phyloP scores from a whole-genome alignment of 2,797 vertebrate genomes.

The Sebastes aleutianus region DNA sequence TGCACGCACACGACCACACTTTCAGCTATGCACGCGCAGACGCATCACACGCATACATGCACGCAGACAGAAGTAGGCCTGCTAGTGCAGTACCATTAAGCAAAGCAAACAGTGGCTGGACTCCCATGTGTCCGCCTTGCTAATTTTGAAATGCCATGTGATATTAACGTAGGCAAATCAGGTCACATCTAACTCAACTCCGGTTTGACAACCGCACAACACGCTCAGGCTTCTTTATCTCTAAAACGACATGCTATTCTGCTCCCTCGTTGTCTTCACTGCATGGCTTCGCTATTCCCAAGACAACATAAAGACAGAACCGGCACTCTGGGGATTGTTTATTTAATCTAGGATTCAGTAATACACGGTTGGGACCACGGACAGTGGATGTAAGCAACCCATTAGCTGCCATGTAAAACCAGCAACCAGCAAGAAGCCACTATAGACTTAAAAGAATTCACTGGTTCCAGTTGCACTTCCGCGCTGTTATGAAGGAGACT shows the following conservation, averaged over 20 bases:
- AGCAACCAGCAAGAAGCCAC: slow-evolving; percentile 29
- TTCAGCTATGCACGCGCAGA: background rate
- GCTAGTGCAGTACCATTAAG: slow-evolving; percentile 43
- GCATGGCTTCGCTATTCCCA: slow-evolving; percentile 16
- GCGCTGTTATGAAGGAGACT: slow-evolving; percentile 39
- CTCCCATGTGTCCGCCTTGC: slow-evolving; percentile 50
- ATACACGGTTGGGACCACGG: slow-evolving; percentile 17
- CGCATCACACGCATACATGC: slow-evolving; percentile 11
- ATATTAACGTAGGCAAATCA: slow-evolving; percentile 68
- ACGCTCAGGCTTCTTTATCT: slow-evolving; percentile 35
- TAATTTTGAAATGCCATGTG: slow-evolving; percentile 67
- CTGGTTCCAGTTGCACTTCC: slow-evolving; percentile 31
- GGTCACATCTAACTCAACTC: slow-evolving; percentile 67
- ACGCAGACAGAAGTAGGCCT: slow-evolving; percentile 5
- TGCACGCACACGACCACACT: background rate
- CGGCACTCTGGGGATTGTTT: slow-evolving; percentile 44
- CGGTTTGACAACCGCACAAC: slow-evolving; percentile 58
- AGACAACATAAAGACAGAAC: slow-evolving; percentile 38
- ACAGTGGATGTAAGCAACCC: slow-evolving; percentile 47
- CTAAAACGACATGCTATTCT: slow-evolving; percentile 27
- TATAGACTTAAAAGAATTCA: slow-evolving; percentile 18
- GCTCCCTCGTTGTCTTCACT: slow-evolving; percentile 19
- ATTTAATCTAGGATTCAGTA: slow-evolving; percentile 43
- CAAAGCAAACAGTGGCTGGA: slow-evolving; percentile 38
- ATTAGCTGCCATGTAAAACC: slow-evolving; percentile 59